Evolutionary conservation across 2,797 vertebrate species (phyloP).

Genomic region (Schizopygopsis pylzovi): DNA sequence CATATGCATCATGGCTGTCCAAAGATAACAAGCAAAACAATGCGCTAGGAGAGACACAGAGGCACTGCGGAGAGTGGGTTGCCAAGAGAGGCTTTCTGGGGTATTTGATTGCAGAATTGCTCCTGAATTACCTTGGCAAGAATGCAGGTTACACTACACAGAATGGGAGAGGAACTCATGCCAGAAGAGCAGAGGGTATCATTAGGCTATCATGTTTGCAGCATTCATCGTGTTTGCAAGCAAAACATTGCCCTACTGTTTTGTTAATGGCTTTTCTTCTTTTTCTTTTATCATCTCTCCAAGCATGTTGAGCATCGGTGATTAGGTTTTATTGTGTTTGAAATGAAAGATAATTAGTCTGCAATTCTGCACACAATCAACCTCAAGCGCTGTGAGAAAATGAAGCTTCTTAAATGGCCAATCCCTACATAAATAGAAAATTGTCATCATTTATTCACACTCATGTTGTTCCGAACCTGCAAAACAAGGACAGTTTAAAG

Average conservation of each 20-base stretch:
- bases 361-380: conserved; percentile 4
- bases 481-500: not conserved
- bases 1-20: conserved; percentile 72
- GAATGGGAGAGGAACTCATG: conserved; percentile 52
- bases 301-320: not conserved
- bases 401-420: conserved; percentile 1
- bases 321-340: conserved; percentile 18
- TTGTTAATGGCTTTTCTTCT: conserved; percentile 27
- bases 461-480: conserved; percentile 1
- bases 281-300: conserved; percentile 5
- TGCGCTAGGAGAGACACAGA: conserved; percentile 61
- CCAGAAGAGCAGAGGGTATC: conserved; percentile 49
- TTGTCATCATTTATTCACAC: not conserved
- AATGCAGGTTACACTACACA: conserved; percentile 61
- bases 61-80: conserved; percentile 57
- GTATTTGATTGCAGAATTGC: conserved; percentile 68
- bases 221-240: conserved; percentile 34
- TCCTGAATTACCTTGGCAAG: conserved; percentile 66
- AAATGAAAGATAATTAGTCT: conserved; percentile 26
- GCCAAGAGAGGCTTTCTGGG: conserved; percentile 59
- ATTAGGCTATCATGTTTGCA: conserved; percentile 58
- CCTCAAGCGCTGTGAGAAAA: not conserved
- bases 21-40: conserved; percentile 77
- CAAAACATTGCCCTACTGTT: conserved; percentile 14
- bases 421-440: not conserved